These are phyloP conservation scores for Magallana ariakensis DNA, from an alignment of 1,140 invertebrate genomes.

Conservation along the genomic window DNA sequence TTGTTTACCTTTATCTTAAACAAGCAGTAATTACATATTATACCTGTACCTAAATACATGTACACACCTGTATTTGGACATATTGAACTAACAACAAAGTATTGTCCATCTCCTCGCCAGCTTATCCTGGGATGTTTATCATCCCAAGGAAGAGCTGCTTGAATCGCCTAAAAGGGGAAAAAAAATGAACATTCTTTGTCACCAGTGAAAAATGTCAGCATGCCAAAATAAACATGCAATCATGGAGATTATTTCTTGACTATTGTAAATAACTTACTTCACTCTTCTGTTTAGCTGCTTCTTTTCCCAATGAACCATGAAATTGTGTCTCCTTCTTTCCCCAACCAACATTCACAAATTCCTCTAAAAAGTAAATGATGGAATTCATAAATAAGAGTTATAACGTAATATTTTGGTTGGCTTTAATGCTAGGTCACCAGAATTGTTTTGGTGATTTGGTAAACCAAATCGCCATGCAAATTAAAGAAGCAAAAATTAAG, in stretches of 20 bases:
- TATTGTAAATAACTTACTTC: conserved; percentile 48
- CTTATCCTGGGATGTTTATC: conserved; percentile 84
- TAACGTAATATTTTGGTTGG: too few relatives aligned
- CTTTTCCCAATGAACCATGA: conserved; percentile 93
- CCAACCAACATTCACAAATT: conserved; percentile 94
- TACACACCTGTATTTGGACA: conserved; percentile 75
- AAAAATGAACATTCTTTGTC: background rate
- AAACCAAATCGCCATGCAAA: too few relatives aligned
- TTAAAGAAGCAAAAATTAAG: too few relatives aligned
- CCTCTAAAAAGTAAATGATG: conserved; percentile 75
- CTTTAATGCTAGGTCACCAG: too few relatives aligned
- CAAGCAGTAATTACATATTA: too few relatives aligned
- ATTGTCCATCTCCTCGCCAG: conserved; percentile 91
- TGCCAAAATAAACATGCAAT: background rate
- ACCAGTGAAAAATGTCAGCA: background rate
- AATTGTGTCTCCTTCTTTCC: conserved; percentile 97
- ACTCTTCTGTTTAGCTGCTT: conserved; percentile 83
- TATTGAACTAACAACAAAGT: conserved; percentile 89
- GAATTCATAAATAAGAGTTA: too few relatives aligned
- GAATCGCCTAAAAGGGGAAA: conserved; percentile 62
- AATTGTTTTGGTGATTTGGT: too few relatives aligned
- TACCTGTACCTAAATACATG: background rate
- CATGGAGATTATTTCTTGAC: background rate
- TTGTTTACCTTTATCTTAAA: too few relatives aligned
- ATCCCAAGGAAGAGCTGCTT: conserved; percentile 75